These are phyloP conservation scores for Syrmaticus mikado DNA, from an alignment of 2,113 vertebrate species.

Conservation along the genomic window DNA sequence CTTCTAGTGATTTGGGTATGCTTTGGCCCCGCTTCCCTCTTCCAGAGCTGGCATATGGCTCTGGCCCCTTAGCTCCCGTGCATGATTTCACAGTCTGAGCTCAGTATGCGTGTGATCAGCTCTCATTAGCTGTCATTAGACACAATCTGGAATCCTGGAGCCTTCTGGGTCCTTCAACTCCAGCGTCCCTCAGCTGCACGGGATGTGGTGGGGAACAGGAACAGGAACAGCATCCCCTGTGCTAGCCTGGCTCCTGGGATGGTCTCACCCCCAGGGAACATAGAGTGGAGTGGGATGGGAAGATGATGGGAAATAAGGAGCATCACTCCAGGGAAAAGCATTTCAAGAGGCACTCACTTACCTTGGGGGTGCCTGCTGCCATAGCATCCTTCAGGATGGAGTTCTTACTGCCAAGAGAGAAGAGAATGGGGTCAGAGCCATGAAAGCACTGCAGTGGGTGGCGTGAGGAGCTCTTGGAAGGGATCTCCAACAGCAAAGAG, in stretches of 20 bases:
- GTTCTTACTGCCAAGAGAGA: slow-evolving; percentile 90
- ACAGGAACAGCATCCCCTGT: not conserved
- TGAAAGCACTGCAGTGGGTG: not conserved
- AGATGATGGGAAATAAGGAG: not conserved
- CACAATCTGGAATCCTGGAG: slow-evolving; percentile 47
- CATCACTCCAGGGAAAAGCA: not conserved
- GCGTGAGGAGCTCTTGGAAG: not conserved
- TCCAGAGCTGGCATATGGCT: slow-evolving; percentile 30
- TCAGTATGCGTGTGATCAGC: not conserved
- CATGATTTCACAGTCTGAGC: slow-evolving; percentile 36
- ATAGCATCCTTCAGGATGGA: slow-evolving; percentile 90
- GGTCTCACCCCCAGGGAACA: not conserved
- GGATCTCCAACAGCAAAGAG: not conserved
- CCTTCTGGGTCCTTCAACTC: not conserved
- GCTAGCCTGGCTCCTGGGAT: accelerated
- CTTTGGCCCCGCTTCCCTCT: not conserved
- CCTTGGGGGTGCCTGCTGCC: slow-evolving; percentile 95
- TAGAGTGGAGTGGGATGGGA: accelerated
- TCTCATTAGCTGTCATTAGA: slow-evolving; percentile 55
- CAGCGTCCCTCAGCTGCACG: accelerated
- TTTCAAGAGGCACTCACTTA: slow-evolving; percentile 74
- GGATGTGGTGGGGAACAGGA: accelerated
- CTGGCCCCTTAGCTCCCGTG: slow-evolving; percentile 9
- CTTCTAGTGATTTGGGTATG: not conserved
- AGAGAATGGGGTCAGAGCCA: slow-evolving; percentile 64